Base-by-base conservation (phyloP, 2,888 invertebrate species). In the Xanthorhoe spadicearia region DNA sequence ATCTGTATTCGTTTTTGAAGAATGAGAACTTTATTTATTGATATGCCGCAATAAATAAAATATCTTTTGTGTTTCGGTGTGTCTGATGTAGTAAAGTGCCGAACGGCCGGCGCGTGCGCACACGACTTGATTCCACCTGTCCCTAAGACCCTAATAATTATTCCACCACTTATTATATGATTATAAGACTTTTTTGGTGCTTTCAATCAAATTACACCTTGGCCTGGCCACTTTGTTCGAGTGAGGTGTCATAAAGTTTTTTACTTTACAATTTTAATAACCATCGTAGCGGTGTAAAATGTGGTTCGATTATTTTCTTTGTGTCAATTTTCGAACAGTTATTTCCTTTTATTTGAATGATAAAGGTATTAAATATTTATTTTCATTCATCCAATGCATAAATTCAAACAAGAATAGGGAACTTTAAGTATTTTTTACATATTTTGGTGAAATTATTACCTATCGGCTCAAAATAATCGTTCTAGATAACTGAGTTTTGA, bases 141-240 rank as follows among this genome's bases (percentile, higher is more conserved):
- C 82, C 81, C 84, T 87, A 78, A 87, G 83, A 85, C 92, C 91
- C 86, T 82, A 83, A 85, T 91, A 92, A 93, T 92, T 92, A 92
- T 92, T 89, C 90, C 85, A 86, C 90, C 90, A 90, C 91, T 92
- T 90, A 92, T 92, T 90, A 91, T 89, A 90, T 90, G 89, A 92
- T 92, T 90, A 92, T 91, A 88, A 87, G 86, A 90, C 86, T 92
- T 92, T 93, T 93, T 93, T 92, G 90, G 91, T 90, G 90, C 93
- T 92, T 92, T 93, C 93, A 92, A 92, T 92, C 92, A 92, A 93
- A 93, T 93, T 93, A 92, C 93, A 93, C 93, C 92, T 92, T 92
- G 87, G 86, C 80, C 79, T 75, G 84, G 83, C 84, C 86, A 89
- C 87, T 90, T 89, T 82, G 87, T 84, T 84, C 72, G 87, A 93